Conservation (phyloP, 2,888 invertebrate species). For the Spatulosminthurus flaviceps region DNA sequence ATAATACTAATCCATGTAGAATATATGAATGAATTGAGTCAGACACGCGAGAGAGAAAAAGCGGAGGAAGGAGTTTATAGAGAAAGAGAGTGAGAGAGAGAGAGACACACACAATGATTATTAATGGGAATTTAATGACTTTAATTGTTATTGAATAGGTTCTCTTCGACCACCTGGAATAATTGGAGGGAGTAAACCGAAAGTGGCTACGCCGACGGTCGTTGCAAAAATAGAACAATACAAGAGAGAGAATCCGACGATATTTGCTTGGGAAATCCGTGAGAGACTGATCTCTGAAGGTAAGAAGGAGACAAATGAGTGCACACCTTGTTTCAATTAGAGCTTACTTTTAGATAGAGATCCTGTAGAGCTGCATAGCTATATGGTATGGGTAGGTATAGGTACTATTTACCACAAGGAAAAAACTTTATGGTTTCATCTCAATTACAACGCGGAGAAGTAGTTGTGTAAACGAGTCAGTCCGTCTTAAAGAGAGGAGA, state of each 20-base stretch:
- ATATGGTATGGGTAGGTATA: too few species aligned
- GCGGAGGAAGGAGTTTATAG: too few species aligned
- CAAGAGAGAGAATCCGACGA: constrained; percentile 97
- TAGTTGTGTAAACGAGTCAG: constrained; percentile 43
- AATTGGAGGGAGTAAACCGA: constrained; percentile 95
- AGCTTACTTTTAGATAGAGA: constrained; percentile 48
- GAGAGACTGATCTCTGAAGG: constrained; percentile 96
- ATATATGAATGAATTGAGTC: too few species aligned
- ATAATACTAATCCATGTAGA: too few species aligned
- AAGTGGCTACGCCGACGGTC: constrained; percentile 96
- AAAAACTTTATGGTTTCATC: constrained; percentile 54
- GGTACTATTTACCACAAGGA: too few species aligned
- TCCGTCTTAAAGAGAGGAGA: too few species aligned
- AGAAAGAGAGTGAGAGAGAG: neutral
- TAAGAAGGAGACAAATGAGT: constrained; percentile 68
- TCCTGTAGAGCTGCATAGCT: too few species aligned
- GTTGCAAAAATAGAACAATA: constrained; percentile 98
- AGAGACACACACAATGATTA: too few species aligned
- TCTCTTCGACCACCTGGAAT: constrained; percentile 88
- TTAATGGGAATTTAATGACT: constrained; percentile 31
- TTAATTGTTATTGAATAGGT: constrained; percentile 69
- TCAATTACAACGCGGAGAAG: constrained; percentile 36
- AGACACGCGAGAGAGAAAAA: too few species aligned
- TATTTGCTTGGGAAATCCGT: constrained; percentile 98
- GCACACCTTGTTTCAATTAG: constrained; percentile 56